Evolutionary conservation across 2,888 invertebrate genomes (phyloP).

Genomic region (Limenitis camilla): DNA sequence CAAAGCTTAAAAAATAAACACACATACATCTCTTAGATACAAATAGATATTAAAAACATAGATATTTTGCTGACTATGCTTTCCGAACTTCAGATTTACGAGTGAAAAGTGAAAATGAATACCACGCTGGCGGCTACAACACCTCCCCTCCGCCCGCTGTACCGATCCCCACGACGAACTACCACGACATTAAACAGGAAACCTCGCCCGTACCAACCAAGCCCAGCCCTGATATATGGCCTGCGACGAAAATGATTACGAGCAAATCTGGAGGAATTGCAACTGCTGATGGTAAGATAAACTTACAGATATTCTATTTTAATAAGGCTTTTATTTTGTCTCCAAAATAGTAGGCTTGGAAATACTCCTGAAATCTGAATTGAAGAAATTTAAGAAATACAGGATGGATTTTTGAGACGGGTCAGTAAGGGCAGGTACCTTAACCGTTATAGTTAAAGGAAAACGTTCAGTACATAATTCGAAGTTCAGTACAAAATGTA

Average conservation of each 20-base stretch:
- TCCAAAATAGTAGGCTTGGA: too few relatives aligned
- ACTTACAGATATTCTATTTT: neutral
- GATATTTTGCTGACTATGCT: neutral
- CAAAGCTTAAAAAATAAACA: too few relatives aligned
- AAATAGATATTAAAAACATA: too few relatives aligned
- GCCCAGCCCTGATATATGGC: constrained; percentile 77
- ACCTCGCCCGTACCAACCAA: constrained; percentile 73
- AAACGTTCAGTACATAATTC: too few relatives aligned
- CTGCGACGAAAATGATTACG: constrained; percentile 76
- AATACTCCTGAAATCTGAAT: too few relatives aligned
- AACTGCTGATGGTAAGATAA: constrained; percentile 83
- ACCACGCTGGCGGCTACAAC: constrained; percentile 70
- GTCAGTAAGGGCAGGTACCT: too few relatives aligned
- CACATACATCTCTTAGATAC: too few relatives aligned
- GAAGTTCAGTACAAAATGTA: too few relatives aligned
- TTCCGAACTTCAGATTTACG: constrained; percentile 77
- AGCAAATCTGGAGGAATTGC: constrained; percentile 87
- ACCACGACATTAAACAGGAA: constrained; percentile 61
- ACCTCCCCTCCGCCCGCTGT: constrained; percentile 75
- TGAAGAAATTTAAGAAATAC: too few relatives aligned
- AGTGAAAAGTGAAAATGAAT: constrained; percentile 80
- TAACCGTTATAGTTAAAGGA: too few relatives aligned
- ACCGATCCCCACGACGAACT: constrained; percentile 61
- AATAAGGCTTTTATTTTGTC: too few relatives aligned
- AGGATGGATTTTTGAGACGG: too few relatives aligned